A percentile compares a stretch with the other conserved stretches of the same genome.
phyloP scores from a whole-genome alignment of 1,140 invertebrate genomes.

The Bemisia tabaci region DNA sequence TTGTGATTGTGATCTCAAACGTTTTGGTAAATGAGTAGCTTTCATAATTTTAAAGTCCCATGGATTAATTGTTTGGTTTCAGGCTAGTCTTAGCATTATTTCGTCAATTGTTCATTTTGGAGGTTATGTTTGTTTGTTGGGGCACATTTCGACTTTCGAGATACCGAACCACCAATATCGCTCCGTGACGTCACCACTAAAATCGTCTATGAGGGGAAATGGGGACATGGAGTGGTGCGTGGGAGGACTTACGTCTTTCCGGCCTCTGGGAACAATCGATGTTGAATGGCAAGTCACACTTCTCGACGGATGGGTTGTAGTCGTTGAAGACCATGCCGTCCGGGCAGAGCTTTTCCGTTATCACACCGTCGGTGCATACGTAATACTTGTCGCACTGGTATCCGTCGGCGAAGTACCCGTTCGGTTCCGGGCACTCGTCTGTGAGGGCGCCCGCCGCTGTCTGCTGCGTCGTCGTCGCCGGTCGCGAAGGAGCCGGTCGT shows the following conservation, averaged over 20 bases:
- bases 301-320: slow-evolving; percentile 62
- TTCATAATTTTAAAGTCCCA: too few species aligned
- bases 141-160: too few species aligned
- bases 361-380: slow-evolving; percentile 51
- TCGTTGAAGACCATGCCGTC: slow-evolving; percentile 89
- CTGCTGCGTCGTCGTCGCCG: slow-evolving; percentile 3
- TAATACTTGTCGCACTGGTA: slow-evolving; percentile 87
- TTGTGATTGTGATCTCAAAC: too few species aligned
- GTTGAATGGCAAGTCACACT: slow-evolving; percentile 75
- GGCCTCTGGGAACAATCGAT: slow-evolving; percentile 64
- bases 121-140: too few species aligned
- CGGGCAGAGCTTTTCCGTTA: slow-evolving; percentile 64
- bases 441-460: slow-evolving; percentile 26
- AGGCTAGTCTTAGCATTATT: too few species aligned
- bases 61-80: too few species aligned
- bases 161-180: too few species aligned
- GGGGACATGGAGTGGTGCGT: too few species aligned
- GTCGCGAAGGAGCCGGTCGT: not conserved
- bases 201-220: too few species aligned
- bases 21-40: too few species aligned
- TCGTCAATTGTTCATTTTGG: too few species aligned
- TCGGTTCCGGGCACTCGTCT: slow-evolving; percentile 61
- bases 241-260: slow-evolving; percentile 56
- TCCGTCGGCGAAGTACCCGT: slow-evolving; percentile 71
- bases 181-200: too few species aligned